These are phyloP conservation scores for Cheilosia vernalis DNA, from an alignment of 2,888 invertebrate species.

Conservation along the genomic window DNA sequence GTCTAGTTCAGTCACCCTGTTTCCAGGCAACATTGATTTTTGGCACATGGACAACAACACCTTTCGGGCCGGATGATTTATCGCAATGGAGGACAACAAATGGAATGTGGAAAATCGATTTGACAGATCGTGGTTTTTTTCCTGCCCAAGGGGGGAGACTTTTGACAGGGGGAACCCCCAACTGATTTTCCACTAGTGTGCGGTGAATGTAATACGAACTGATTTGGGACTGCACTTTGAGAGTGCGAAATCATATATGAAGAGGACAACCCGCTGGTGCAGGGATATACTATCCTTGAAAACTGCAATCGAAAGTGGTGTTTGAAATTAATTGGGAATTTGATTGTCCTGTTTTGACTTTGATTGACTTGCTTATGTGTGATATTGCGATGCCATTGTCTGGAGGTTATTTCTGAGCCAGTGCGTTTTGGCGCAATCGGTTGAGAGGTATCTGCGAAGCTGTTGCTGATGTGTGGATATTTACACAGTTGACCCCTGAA, in stretches of 20 bases:
- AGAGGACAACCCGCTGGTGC: constrained; percentile 64
- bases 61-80: constrained; percentile 56
- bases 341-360: constrained; percentile 72
- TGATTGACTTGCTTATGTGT: constrained; percentile 72
- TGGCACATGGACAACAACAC: constrained; percentile 74
- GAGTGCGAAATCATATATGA: constrained; percentile 56
- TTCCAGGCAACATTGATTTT: constrained; percentile 26
- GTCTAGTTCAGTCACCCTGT: constrained; percentile 52
- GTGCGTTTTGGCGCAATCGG: constrained; percentile 52
- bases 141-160: constrained; percentile 34
- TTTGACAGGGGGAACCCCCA: constrained; percentile 35
- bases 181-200: constrained; percentile 17
- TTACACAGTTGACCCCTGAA: neutral
- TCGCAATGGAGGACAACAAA: constrained; percentile 42
- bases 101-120: constrained; percentile 64
- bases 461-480: constrained; percentile 10
- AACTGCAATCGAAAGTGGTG: constrained; percentile 64
- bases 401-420: constrained; percentile 36
- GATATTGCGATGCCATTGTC: constrained; percentile 35
- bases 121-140: constrained; percentile 72
- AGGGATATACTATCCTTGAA: constrained; percentile 58
- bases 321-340: constrained; percentile 73
- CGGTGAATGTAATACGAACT: constrained; percentile 19
- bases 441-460: constrained; percentile 8
- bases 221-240: constrained; percentile 45